Base-by-base conservation (phyloP, 2,113 vertebrate species). In the Ctenodactylus gundi region DNA sequence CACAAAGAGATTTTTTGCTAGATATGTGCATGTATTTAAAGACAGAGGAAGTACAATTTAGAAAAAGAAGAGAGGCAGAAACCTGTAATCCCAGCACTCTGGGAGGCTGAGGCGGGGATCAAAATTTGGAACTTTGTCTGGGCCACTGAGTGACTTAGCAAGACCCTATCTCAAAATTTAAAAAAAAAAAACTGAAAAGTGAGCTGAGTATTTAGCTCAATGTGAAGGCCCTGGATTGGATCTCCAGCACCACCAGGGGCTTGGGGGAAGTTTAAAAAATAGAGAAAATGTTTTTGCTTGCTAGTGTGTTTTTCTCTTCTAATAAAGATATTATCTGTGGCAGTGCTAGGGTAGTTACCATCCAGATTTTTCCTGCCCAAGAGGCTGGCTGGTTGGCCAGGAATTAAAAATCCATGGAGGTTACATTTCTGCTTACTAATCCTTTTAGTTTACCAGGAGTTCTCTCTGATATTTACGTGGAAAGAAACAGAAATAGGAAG, bases 391-490 rank as follows among this genome's bases (percentile, higher is more conserved):
- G 51, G 21, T 53, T 76, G 57, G 15, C 34, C 44, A 12, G 57
- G 57, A 96, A 70, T 34, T 91, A 11, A 83, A 67, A 84, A 34
- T 76, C 39, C 21, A 20, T 27, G 80, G 64, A 83, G 76, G 70
- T 93, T 86, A 75, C 65, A 91, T 88, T 96, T 57, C 64, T 85
- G 51, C 70, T 85, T 84, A 53, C 25, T 12, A 36, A 13, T 39
- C 7, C 46, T 91, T 86, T 93, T 53, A 39, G 62, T 86, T 77
- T 77, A 49, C 93, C 51, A 93, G 70, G 85, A 72, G 53, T 1
- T 53, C 46, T 78, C 51, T 75, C 58, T 72, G 46, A 55, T 36
- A 4, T 87, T 96, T 90, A 73, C 41, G 67, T 86, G 39, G 55
- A 68, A 88, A 85, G 36, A 77, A 81, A 88, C 7, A 39, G 17